Evolutionary conservation across 2,888 invertebrate species (phyloP).

Genomic region (Lymantria dispar): DNA sequence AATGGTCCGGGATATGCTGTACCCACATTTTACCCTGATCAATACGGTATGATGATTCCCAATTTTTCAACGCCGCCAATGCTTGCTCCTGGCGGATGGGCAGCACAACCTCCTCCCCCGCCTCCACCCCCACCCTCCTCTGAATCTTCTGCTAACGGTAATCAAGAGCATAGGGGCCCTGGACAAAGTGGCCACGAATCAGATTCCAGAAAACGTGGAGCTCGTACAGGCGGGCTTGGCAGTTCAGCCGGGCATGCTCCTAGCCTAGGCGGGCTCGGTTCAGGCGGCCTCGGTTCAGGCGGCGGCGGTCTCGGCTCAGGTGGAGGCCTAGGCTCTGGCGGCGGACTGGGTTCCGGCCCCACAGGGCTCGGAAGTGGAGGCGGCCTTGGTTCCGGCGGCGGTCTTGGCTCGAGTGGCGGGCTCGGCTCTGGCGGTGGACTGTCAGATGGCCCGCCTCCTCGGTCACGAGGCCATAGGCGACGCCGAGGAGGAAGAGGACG

Average conservation of each 20-base stretch:
- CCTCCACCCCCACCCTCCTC: slow-evolving; percentile 63
- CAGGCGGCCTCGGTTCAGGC: slow-evolving; percentile 26
- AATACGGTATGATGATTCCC: slow-evolving; percentile 70
- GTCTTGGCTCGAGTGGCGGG: slow-evolving; percentile 40
- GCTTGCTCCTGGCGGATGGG: slow-evolving; percentile 54
- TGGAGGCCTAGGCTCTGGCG: slow-evolving; percentile 46
- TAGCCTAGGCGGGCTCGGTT: slow-evolving; percentile 46
- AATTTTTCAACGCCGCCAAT: slow-evolving; percentile 39
- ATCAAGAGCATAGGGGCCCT: slow-evolving; percentile 60
- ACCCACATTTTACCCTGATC: slow-evolving; percentile 70
- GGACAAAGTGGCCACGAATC: slow-evolving; percentile 70
- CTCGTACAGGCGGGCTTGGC: slow-evolving; percentile 47
- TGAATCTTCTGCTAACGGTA: slow-evolving; percentile 45
- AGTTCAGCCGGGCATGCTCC: slow-evolving; percentile 36
- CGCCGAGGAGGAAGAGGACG: slow-evolving; percentile 74
- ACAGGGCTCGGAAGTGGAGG: slow-evolving; percentile 27
- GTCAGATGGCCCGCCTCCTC: slow-evolving; percentile 25
- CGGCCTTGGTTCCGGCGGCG: slow-evolving; percentile 18
- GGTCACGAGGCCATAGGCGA: slow-evolving; percentile 47
- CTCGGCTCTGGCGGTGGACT: slow-evolving; percentile 45
- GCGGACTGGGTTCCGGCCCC: slow-evolving; percentile 25
- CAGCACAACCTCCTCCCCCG: slow-evolving; percentile 62
- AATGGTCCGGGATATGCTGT: slow-evolving; percentile 60
- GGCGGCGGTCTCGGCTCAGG: slow-evolving; percentile 36
- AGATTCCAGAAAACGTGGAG: slow-evolving; percentile 74